These are phyloP conservation scores for Cacoxenus indagator DNA, from an alignment of 2,888 invertebrate genomes.

Conservation along the genomic window DNA sequence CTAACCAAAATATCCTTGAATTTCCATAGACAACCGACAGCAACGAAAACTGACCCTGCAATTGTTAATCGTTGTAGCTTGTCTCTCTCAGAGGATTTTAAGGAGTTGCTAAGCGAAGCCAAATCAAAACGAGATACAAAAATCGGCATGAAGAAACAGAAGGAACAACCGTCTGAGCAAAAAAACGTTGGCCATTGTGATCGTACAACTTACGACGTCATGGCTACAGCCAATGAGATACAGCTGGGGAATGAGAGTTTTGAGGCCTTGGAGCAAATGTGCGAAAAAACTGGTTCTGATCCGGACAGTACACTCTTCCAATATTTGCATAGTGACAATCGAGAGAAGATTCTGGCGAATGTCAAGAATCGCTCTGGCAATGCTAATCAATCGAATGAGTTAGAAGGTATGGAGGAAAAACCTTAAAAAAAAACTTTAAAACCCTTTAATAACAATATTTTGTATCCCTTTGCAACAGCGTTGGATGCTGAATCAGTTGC, in stretches of 20 bases:
- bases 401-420: conserved; percentile 1
- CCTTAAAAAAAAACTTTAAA: background rate
- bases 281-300: conserved; percentile 67
- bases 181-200: background rate
- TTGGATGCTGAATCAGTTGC: conserved; percentile 52
- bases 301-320: conserved; percentile 66
- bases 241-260: conserved; percentile 58
- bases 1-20: background rate
- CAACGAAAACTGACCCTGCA: background rate
- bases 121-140: background rate
- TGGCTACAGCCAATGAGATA: conserved; percentile 23
- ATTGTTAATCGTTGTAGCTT: background rate
- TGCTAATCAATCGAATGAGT: background rate
- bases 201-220: background rate
- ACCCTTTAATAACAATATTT: background rate
- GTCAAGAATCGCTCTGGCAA: conserved; percentile 39
- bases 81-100: background rate
- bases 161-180: background rate
- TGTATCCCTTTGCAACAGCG: conserved; percentile 23
- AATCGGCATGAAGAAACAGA: background rate
- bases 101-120: background rate
- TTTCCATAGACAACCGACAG: background rate
- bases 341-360: conserved; percentile 46
- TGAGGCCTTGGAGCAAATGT: conserved; percentile 65
- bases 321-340: conserved; percentile 59